Evolutionary conservation across 2,888 invertebrate species (phyloP), one percentile per base, ranked within the genome.

Genomic region (Sphecodes monilicornis): DNA sequence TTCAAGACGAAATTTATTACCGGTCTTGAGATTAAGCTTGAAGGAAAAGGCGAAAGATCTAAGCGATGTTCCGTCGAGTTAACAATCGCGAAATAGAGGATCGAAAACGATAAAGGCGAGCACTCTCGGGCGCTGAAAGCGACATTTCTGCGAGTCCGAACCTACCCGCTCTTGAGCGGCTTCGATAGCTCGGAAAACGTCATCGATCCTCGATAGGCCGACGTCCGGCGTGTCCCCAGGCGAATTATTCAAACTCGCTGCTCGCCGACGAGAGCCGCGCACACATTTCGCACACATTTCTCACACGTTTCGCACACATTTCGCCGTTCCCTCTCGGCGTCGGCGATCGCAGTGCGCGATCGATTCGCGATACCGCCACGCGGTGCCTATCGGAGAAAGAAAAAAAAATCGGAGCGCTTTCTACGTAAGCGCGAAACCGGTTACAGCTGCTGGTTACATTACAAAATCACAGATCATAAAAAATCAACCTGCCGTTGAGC

Each of bases 341-440:
- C 41, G 57, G 41, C 66, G 69, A 46, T 81, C 80, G 78, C 74
- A 68, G 76, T 54, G 64, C 46, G 43, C 77, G 76, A 86, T 90
- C 86, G 80, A 86, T 84, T 69, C 60, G 76, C 78, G 84, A 84
- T 86, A 86, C 60, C 76, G 76, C 78, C 74, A 32, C 26, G 54
- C 32, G 54, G 71, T 50, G 50, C 10, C 10, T 81, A 82, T 79
- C 75, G 69, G 18, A 11, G 60, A 60, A 74, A 60, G 76, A 68
- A 78, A 69, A 80, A 80, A 83, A 86, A 84, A 83, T 66, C 78
- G 60, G 64, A 72, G 64, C 78, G 74, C 86, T 86, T 88, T 91
- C 87, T 85, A 87, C 84, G 83, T 82, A 83, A 84, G 78, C 70
- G 80, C 72, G 80, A 86, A 90, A 90, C 89, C 89, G 89, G 89